phyloP scores from a whole-genome alignment of 2,797 vertebrate genomes.

The Natrix natrix region DNA sequence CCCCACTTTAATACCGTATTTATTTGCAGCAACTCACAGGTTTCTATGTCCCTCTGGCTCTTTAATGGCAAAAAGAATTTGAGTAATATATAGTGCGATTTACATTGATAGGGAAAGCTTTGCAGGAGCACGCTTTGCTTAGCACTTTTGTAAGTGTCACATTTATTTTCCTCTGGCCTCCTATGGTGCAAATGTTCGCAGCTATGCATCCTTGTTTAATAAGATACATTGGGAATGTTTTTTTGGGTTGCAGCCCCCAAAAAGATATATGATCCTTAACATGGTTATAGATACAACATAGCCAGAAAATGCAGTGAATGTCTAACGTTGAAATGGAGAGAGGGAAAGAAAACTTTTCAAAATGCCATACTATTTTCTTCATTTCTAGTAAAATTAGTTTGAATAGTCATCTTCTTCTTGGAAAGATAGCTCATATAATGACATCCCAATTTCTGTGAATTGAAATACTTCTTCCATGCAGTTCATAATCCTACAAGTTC shows the following conservation, averaged over 20 bases:
- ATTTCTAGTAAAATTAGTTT: neutral
- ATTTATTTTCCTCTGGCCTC: slow-evolving; percentile 47
- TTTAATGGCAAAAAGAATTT: slow-evolving; percentile 48
- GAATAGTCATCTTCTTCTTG: neutral
- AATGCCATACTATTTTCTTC: slow-evolving; percentile 2
- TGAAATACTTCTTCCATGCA: neutral
- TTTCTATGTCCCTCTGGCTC: slow-evolving; percentile 24
- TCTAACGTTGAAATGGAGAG: slow-evolving; percentile 15
- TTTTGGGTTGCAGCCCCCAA: slow-evolving; percentile 32
- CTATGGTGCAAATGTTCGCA: slow-evolving; percentile 36
- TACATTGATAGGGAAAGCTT: slow-evolving; percentile 32
- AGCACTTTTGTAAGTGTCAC: slow-evolving; percentile 35
- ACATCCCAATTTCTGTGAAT: neutral
- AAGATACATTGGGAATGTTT: slow-evolving; percentile 9
- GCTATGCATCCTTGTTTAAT: slow-evolving; percentile 43
- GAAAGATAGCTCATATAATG: neutral
- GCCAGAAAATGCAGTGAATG: slow-evolving; percentile 14
- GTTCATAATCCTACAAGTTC: neutral
- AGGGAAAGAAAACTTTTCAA: neutral
- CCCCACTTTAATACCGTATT: slow-evolving; percentile 35
- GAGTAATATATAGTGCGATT: slow-evolving; percentile 32
- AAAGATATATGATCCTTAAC: slow-evolving; percentile 33
- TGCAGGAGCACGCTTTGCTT: slow-evolving; percentile 29
- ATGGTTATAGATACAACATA: slow-evolving; percentile 43
- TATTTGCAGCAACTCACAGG: slow-evolving; percentile 40